These are phyloP conservation scores for Cirrhinus mrigala DNA, from an alignment of 2,797 vertebrate species.

Conservation along the genomic window DNA sequence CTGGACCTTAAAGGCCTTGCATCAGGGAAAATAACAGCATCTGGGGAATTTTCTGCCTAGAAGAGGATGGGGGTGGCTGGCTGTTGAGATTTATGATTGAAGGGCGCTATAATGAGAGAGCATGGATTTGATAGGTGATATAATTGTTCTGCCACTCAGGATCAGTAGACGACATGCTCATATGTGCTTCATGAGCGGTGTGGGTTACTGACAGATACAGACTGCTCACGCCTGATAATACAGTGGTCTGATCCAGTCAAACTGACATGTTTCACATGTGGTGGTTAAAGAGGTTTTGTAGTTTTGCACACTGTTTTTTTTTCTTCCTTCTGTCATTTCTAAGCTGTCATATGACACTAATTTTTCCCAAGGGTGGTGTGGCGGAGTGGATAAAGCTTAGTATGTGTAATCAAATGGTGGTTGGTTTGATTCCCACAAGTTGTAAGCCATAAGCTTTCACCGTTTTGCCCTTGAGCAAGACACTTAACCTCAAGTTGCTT, in stretches of 20 bases:
- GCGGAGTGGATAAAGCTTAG: neutral
- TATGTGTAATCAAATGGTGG: neutral
- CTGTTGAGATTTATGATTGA: conserved; percentile 39
- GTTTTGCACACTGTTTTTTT: neutral
- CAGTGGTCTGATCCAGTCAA: conserved; percentile 12
- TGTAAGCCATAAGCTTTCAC: neutral
- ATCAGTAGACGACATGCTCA: conserved; percentile 34
- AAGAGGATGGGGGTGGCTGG: neutral
- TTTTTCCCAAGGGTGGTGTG: neutral
- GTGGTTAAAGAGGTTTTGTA: conserved; percentile 11
- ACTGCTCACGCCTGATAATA: conserved; percentile 16
- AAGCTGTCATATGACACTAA: neutral
- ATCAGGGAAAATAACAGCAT: conserved; percentile 27
- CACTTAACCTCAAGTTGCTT: neutral
- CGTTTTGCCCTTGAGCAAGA: neutral
- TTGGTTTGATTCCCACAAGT: neutral
- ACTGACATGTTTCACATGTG: conserved; percentile 3
- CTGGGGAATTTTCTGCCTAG: conserved; percentile 17
- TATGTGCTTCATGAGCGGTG: conserved; percentile 25
- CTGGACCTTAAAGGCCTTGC: conserved; percentile 8
- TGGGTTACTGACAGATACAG: conserved; percentile 40
- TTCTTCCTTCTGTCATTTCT: neutral
- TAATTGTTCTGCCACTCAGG: conserved; percentile 55
- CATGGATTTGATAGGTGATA: conserved; percentile 45
- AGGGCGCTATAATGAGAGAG: conserved; percentile 40